Evolutionary conservation across 1,140 invertebrate genomes (phyloP).

Genomic region (Drosophila trapezifrons): DNA sequence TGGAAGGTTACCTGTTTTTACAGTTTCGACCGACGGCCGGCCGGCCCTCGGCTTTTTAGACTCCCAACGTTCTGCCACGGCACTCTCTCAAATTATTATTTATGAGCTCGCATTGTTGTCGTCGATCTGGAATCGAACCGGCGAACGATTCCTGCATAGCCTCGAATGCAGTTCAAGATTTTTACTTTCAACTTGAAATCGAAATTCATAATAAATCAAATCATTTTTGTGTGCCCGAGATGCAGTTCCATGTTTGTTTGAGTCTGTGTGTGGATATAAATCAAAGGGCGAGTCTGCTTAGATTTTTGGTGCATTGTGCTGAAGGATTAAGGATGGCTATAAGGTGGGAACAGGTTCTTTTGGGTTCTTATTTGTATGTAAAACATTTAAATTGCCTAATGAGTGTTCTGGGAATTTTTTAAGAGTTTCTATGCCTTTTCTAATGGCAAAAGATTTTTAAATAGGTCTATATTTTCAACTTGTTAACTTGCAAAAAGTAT

Average conservation of each 20-base stretch:
- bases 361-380: neutral
- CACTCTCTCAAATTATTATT: constrained; percentile 74
- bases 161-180: constrained; percentile 53
- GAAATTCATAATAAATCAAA: constrained; percentile 64
- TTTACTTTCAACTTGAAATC: constrained; percentile 77
- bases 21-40: constrained; percentile 51
- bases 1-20: constrained; percentile 80
- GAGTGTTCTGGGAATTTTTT: neutral
- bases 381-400: constrained; percentile 1
- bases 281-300: constrained; percentile 59
- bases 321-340: constrained; percentile 55
- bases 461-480: too few species aligned
- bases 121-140: constrained; percentile 69
- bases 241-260: constrained; percentile 39
- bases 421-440: neutral
- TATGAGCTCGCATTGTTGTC: constrained; percentile 80
- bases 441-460: neutral
- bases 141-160: constrained; percentile 22
- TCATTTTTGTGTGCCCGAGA: constrained; percentile 45
- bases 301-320: constrained; percentile 55
- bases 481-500: too few species aligned
- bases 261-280: constrained; percentile 49
- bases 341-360: constrained; percentile 22
- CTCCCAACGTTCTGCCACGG: constrained; percentile 34
- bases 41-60: constrained; percentile 36